phyloP scores from a whole-genome alignment of 1,140 invertebrate species.

The Cylas formicarius region DNA sequence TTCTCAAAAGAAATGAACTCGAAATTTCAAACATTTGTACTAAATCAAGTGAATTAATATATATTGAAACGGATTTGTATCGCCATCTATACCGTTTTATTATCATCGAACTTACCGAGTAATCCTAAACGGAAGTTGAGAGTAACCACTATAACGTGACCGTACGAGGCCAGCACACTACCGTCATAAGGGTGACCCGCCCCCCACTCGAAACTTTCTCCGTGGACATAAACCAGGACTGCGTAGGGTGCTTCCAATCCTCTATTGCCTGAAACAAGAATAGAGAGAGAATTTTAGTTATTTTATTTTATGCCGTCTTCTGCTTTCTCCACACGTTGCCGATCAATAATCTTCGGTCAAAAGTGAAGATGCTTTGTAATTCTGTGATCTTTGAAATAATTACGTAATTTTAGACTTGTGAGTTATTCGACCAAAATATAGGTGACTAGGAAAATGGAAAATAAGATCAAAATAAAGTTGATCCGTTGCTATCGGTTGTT shows the following conservation, averaged over 20 bases:
- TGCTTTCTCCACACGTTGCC: not conserved
- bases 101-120: conserved; percentile 64
- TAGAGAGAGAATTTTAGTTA: not conserved
- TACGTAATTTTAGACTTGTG: too few relatives aligned
- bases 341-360: conserved; percentile 3
- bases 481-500: too few relatives aligned
- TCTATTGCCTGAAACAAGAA: conserved; percentile 53
- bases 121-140: conserved; percentile 84
- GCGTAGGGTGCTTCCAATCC: conserved; percentile 71
- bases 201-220: conserved; percentile 79
- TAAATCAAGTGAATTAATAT: not conserved
- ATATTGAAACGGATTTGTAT: too few relatives aligned
- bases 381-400: too few relatives aligned
- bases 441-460: too few relatives aligned
- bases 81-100: too few relatives aligned
- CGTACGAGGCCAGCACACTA: conserved; percentile 77
- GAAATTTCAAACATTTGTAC: not conserved
- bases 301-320: too few relatives aligned
- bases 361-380: too few relatives aligned
- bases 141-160: conserved; percentile 82
- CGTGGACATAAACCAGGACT: conserved; percentile 77
- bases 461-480: too few relatives aligned
- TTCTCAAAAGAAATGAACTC: too few relatives aligned
- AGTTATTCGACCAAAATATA: too few relatives aligned
- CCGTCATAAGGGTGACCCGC: conserved; percentile 81